Conservation (phyloP, 2,888 invertebrate genomes). For the Meteorus cinctellus region DNA sequence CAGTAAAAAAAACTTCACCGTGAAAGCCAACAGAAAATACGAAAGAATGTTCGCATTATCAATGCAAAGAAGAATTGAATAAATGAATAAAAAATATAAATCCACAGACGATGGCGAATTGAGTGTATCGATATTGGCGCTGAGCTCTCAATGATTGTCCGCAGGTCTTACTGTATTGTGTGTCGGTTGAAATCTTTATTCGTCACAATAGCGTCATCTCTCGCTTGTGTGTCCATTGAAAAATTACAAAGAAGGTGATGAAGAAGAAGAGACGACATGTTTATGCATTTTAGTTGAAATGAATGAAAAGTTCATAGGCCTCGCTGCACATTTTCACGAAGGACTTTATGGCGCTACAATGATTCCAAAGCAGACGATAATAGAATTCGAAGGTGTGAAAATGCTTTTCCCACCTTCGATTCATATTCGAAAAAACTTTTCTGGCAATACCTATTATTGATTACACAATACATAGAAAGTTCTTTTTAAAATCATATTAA, state of each 20-base stretch:
- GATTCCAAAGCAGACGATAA: background rate
- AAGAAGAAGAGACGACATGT: background rate
- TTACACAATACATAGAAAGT: slow-evolving; percentile 21
- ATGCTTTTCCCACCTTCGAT: slow-evolving; percentile 19
- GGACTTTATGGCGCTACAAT: background rate
- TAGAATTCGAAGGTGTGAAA: background rate
- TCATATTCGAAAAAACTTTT: slow-evolving; percentile 22
- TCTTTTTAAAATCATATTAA: no score
- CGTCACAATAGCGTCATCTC: background rate
- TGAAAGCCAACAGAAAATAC: no score
- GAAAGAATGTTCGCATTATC: no score
- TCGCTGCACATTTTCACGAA: background rate
- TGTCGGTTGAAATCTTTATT: background rate
- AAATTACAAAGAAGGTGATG: background rate
- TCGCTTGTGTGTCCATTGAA: background rate
- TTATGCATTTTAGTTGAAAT: slow-evolving; percentile 5
- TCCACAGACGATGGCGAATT: background rate
- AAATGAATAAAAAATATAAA: background rate
- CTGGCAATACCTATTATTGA: no score
- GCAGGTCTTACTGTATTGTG: background rate
- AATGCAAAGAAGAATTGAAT: background rate
- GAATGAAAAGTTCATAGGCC: background rate
- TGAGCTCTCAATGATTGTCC: background rate
- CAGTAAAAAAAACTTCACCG: no score
- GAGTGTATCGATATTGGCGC: background rate